A percentile compares a stretch with the other conserved stretches of the same genome.
Evolutionary conservation across 2,113 vertebrate genomes (phyloP).

Genomic region (Hippocampus barbouri): DNA sequence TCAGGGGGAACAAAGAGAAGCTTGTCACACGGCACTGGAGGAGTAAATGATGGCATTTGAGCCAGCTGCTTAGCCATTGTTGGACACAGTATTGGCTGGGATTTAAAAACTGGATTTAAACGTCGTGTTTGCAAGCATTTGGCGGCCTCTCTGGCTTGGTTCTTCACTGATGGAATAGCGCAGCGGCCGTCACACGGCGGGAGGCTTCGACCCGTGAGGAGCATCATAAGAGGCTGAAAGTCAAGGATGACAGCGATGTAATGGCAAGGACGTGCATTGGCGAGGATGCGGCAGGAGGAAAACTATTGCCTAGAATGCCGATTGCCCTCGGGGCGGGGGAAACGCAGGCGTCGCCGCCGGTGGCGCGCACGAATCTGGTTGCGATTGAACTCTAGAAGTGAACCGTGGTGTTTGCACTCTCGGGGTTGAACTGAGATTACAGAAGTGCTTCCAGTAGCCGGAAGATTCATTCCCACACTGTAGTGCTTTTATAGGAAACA

Average conservation of each 20-base stretch:
- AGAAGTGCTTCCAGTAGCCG: constrained; percentile 30
- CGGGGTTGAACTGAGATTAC: constrained; percentile 19
- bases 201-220: constrained; percentile 32
- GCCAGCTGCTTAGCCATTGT: constrained; percentile 6
- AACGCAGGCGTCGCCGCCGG: neutral
- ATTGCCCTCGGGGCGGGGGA: constrained; percentile 1
- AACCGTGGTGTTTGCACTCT: constrained; percentile 7
- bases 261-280: constrained; percentile 12
- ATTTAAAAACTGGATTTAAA: constrained; percentile 11
- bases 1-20: constrained; percentile 45
- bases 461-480: constrained; percentile 26
- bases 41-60: constrained; percentile 17
- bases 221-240: constrained; percentile 31
- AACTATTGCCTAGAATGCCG: neutral
- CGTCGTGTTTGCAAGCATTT: neutral
- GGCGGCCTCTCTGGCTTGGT: constrained; percentile 12
- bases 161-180: constrained; percentile 20
- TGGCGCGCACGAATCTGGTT: constrained; percentile 13
- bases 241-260: constrained; percentile 33
- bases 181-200: constrained; percentile 13
- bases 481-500: constrained; percentile 36
- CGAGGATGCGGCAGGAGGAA: constrained; percentile 15
- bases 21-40: constrained; percentile 12
- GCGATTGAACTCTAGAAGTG: constrained; percentile 9
- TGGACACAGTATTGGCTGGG: neutral